phyloP scores from a whole-genome alignment of 1,140 invertebrate genomes.

The Zaprionus tsacasi region DNA sequence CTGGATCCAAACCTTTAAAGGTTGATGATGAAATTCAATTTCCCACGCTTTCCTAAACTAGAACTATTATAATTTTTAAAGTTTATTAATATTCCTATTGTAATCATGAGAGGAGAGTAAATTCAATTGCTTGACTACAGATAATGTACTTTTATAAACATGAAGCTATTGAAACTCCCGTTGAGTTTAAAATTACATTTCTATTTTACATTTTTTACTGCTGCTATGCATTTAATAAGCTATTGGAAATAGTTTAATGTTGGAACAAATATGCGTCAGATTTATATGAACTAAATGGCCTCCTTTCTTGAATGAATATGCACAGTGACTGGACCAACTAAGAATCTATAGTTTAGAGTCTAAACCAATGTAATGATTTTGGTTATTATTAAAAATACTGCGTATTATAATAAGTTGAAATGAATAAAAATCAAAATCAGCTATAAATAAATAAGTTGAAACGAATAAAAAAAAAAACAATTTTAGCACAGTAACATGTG shows the following conservation, averaged over 20 bases:
- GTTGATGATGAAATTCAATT: conserved; percentile 98
- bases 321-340: conserved; percentile 2
- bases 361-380: conserved; percentile 6
- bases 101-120: conserved; percentile 37
- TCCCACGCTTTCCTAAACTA: conserved; percentile 90
- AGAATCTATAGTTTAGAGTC: neutral
- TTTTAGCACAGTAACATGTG: neutral
- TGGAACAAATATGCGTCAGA: conserved; percentile 58
- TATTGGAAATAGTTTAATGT: conserved; percentile 73
- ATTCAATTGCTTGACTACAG: conserved; percentile 49
- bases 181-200: conserved; percentile 56
- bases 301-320: conserved; percentile 12
- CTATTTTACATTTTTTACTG: conserved; percentile 55
- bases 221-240: conserved; percentile 62
- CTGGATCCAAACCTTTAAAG: conserved; percentile 85
- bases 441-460: conserved; percentile 13
- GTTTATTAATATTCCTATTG: conserved; percentile 16
- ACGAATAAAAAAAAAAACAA: neutral
- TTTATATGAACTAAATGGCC: conserved; percentile 29
- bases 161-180: conserved; percentile 51
- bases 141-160: conserved; percentile 35
- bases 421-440: conserved; percentile 20
- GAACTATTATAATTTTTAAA: conserved; percentile 11
- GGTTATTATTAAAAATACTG: conserved; percentile 20
- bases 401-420: conserved; percentile 15